Evolutionary conservation across 1,140 invertebrate genomes (phyloP), one percentile per base, ranked within the genome.

Genomic region (Paracyclopina nana): DNA sequence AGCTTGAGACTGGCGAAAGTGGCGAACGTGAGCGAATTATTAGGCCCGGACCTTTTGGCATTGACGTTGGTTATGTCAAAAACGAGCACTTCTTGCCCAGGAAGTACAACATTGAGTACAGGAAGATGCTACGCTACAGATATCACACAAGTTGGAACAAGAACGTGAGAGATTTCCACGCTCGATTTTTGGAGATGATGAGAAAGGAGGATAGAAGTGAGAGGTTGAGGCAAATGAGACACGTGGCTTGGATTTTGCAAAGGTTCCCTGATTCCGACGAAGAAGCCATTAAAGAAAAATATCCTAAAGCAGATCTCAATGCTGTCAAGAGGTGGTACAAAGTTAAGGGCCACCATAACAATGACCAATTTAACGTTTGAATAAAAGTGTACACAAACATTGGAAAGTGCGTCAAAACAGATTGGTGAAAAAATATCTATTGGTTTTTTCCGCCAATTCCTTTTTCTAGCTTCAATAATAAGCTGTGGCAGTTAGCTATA

Each of bases 1-100:
- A 79, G 50, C 65, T 98, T 34, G 92, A 98, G 74, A 88, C 82
- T 42, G 91, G 90, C 1, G 71, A 78, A 60, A 76, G 72, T 55
- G 83, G 83, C 9, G 82, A 86, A 61, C 64, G 78, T 48, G 68
- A 20, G 68, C 70, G 62, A 53, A 71, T 25, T 66, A 70, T 30
- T 60, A 64, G 8, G 78, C 72, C 66, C 22, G 46, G 24, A 55
- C 56, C 14, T 30, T 56, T 50, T 57, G 53, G 50, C 18, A 31
- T 46, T 24, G 46, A 50, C 11, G 49, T 27, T 22, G 34, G 42
- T 11, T 41, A 53, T 16, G 50, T 34, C 16, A 46, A 41, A 28
- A 18, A 48, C 14, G 54, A 55, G 53, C 54, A 55, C 24, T 29
- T 42, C 4, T 30, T 55, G 24, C 54, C 54, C 11, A 40, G 41